A percentile compares a stretch with the other conserved stretches of the same genome.
These are phyloP conservation scores for Drosophila cognata DNA, from an alignment of 2,888 invertebrate genomes.

Conservation along the genomic window DNA sequence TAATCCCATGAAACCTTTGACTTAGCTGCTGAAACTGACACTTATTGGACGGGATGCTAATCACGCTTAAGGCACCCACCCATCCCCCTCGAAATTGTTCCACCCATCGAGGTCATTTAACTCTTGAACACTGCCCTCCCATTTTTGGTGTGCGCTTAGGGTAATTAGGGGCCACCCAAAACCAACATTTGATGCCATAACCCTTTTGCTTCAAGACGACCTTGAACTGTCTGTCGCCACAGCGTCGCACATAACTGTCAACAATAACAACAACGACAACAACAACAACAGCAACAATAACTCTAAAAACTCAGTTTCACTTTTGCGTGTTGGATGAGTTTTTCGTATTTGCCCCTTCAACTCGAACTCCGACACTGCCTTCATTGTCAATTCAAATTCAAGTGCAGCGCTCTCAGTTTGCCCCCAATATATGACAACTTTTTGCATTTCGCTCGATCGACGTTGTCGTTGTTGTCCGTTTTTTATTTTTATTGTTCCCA, in stretches of 20 bases:
- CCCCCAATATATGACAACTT: conserved; percentile 34
- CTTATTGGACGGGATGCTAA: conserved; percentile 44
- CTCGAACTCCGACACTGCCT: conserved; percentile 1
- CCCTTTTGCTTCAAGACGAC: conserved; percentile 37
- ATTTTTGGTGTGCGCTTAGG: background rate
- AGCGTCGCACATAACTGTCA: conserved; percentile 56
- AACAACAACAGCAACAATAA: conserved; percentile 22
- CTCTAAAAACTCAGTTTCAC: conserved; percentile 60
- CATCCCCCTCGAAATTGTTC: conserved; percentile 1
- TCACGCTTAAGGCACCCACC: conserved; percentile 38
- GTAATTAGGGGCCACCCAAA: conserved; percentile 38
- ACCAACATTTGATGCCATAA: conserved; percentile 8
- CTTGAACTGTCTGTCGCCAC: conserved; percentile 71
- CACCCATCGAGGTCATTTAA: conserved; percentile 28
- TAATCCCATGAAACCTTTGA: conserved; percentile 41
- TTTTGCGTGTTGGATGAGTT: conserved; percentile 45
- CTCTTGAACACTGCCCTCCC: background rate
- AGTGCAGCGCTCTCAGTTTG: conserved; percentile 36
- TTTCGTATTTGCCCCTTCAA: conserved; percentile 13
- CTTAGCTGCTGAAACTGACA: conserved; percentile 35
- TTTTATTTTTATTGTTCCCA: conserved; percentile 41
- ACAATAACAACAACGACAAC: conserved; percentile 25
- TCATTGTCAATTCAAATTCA: conserved; percentile 51
- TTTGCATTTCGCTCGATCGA: conserved; percentile 20
- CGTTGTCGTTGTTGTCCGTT: conserved; percentile 22